Conservation (phyloP, 1,140 invertebrate genomes). For the Charaxes varanes region DNA sequence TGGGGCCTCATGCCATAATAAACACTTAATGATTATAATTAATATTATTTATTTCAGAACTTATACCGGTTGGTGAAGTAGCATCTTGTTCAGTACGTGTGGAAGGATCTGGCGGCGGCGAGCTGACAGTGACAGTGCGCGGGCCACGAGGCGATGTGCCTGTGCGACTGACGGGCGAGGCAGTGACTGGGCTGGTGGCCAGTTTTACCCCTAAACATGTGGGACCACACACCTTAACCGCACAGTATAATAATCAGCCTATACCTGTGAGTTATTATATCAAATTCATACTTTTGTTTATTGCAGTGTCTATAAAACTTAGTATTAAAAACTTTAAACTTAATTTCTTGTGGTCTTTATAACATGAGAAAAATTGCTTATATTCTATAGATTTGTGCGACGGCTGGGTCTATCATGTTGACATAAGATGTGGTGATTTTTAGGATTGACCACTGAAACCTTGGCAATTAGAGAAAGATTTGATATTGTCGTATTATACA, state of each 20-base stretch:
- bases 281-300: constrained; percentile 1
- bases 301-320: no score
- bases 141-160: constrained; percentile 87
- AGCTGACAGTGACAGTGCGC: constrained; percentile 90
- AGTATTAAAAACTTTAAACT: no score
- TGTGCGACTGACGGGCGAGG: constrained; percentile 91
- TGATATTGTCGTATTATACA: no score
- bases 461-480: no score
- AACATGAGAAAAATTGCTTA: no score
- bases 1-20: no score
- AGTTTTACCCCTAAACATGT: constrained; percentile 94
- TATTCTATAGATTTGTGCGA: no score
- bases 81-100: constrained; percentile 93
- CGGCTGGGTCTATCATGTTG: no score
- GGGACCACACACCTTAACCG: constrained; percentile 90
- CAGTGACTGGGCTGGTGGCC: constrained; percentile 89
- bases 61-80: constrained; percentile 90
- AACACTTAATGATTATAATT: no score
- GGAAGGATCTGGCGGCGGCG: constrained; percentile 88
- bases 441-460: no score
- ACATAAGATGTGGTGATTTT: no score
- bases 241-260: constrained; percentile 93
- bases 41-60: constrained; percentile 75
- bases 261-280: constrained; percentile 76
- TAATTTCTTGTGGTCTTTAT: no score